Evolutionary conservation across 2,113 vertebrate genomes (phyloP).

Genomic region (Sterna hirundo): DNA sequence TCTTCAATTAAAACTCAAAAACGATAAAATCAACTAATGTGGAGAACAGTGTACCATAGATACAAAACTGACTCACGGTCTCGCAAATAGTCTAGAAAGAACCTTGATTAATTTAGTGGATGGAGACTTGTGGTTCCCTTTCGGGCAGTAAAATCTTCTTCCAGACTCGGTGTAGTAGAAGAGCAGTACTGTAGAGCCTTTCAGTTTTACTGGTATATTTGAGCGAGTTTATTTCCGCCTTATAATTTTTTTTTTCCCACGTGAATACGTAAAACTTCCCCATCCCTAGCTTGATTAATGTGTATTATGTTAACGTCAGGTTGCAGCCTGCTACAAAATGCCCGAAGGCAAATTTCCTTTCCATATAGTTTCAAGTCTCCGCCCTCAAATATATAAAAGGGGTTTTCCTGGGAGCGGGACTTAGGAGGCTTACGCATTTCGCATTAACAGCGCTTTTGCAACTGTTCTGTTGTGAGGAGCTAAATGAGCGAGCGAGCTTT

Average conservation of each 20-base stretch:
- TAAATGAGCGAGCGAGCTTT: background rate
- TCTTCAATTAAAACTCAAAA: slow-evolving; percentile 52
- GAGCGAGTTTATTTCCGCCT: background rate
- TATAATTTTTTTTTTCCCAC: background rate
- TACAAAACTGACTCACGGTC: background rate
- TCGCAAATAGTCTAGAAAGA: background rate
- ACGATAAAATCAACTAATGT: background rate
- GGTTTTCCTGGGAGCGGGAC: background rate
- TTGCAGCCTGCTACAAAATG: background rate
- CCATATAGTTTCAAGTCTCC: background rate
- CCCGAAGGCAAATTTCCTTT: background rate
- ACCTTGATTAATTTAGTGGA: background rate
- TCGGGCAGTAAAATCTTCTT: background rate
- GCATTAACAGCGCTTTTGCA: background rate
- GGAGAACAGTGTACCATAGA: background rate
- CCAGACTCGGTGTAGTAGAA: background rate
- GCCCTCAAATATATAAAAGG: background rate
- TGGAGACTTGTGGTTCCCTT: background rate
- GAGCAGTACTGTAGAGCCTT: background rate
- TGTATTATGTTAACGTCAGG: background rate
- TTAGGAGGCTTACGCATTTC: background rate
- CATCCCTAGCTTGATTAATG: background rate
- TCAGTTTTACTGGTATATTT: background rate
- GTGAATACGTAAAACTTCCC: background rate
- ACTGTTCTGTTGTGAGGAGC: background rate